Conservation (phyloP, 2,888 invertebrate species). For the Eupithecia exiguata region DNA sequence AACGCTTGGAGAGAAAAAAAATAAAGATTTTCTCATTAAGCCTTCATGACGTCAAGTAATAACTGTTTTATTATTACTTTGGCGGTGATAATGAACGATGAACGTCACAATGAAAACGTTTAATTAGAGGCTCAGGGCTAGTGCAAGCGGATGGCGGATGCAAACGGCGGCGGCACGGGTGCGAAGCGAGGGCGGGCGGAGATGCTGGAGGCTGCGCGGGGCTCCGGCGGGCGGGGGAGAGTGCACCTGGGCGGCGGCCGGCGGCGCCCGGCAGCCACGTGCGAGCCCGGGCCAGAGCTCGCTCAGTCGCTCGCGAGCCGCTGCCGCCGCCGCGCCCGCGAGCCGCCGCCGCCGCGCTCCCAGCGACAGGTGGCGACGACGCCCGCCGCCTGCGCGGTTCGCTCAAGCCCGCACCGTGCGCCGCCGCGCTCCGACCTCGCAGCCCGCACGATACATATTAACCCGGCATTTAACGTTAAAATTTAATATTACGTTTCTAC, state of each 20-base stretch:
- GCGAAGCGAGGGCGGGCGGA: constrained; percentile 30
- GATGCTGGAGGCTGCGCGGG: constrained; percentile 40
- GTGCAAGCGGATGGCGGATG: constrained; percentile 43
- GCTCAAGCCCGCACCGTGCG: constrained; percentile 52
- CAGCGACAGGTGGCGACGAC: constrained; percentile 74
- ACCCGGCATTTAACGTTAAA: constrained; percentile 65
- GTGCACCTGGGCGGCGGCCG: constrained; percentile 79
- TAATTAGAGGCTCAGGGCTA: constrained; percentile 28
- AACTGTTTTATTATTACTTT: constrained; percentile 19
- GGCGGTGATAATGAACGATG: constrained; percentile 30
- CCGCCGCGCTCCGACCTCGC: constrained; percentile 39
- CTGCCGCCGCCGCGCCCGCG: constrained; percentile 53
- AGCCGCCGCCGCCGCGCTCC: constrained; percentile 57
- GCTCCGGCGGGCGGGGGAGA: constrained; percentile 44
- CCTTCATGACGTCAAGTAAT: constrained; percentile 1
- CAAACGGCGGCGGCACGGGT: constrained; percentile 40
- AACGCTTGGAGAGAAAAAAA: background rate
- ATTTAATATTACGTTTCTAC: constrained; percentile 65
- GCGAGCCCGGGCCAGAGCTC: constrained; percentile 1
- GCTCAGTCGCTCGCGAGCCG: constrained; percentile 67
- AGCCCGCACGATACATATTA: constrained; percentile 47
- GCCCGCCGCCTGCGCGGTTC: constrained; percentile 73
- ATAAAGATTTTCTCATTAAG: background rate
- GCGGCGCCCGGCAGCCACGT: constrained; percentile 34
- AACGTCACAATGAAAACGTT: constrained; percentile 40